These are phyloP conservation scores for Sphaeridia pumilis DNA, from an alignment of 2,888 invertebrate species.

Conservation along the genomic window DNA sequence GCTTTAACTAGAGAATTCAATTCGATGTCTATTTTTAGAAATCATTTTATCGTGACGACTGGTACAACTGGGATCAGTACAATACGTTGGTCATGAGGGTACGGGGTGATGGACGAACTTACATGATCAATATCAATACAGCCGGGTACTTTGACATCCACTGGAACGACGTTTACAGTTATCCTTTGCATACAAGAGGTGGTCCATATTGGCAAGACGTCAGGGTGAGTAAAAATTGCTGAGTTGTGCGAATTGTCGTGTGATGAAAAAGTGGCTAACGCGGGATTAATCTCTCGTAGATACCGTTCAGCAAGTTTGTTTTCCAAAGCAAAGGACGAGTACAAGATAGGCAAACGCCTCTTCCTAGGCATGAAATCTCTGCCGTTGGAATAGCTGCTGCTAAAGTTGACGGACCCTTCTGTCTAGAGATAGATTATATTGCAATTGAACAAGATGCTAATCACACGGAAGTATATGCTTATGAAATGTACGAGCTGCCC, in stretches of 20 bases:
- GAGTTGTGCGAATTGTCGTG: not conserved
- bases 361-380: conserved; percentile 52
- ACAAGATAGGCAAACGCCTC: conserved; percentile 63
- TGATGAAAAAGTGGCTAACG: not conserved
- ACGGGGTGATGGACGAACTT: conserved; percentile 88
- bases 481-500: conserved; percentile 74
- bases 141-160: conserved; percentile 67
- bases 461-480: conserved; percentile 75
- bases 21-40: conserved; percentile 51
- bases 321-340: conserved; percentile 68
- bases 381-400: conserved; percentile 70
- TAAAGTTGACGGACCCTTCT: conserved; percentile 67
- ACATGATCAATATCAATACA: conserved; percentile 65
- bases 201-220: conserved; percentile 96
- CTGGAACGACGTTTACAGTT: conserved; percentile 83
- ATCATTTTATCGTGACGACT: conserved; percentile 63
- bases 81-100: conserved; percentile 64
- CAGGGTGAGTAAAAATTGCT: conserved; percentile 48
- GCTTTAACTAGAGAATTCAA: not conserved
- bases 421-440: conserved; percentile 83
- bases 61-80: conserved; percentile 64
- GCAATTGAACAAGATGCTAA: conserved; percentile 70
- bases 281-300: conserved; percentile 58
- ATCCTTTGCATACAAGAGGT: conserved; percentile 80
- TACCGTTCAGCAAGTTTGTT: conserved; percentile 89